phyloP scores from a whole-genome alignment of 2,113 vertebrate species.

The Clupea harengus region DNA sequence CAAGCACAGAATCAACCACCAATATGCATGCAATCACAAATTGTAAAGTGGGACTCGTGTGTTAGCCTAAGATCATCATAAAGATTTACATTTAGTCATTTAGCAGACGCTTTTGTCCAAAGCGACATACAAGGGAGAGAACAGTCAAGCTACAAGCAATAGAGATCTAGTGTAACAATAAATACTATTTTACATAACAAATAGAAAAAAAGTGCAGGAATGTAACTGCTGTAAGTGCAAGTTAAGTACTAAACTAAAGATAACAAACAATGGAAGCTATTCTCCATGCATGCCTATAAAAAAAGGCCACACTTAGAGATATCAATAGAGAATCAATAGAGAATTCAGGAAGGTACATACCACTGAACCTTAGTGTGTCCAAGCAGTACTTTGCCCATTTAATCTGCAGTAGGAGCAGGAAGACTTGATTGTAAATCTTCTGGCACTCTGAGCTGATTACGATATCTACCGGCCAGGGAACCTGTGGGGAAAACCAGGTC shows the following conservation, averaged over 20 bases:
- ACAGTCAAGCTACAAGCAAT: no score
- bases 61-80: not conserved
- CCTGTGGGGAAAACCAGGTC: constrained; percentile 63
- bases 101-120: no score
- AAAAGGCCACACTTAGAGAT: not conserved
- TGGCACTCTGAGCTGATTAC: constrained; percentile 97
- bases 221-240: no score
- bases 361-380: constrained; percentile 90
- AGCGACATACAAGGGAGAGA: no score
- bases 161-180: no score
- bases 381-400: constrained; percentile 98
- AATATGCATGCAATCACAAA: not conserved
- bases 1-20: not conserved
- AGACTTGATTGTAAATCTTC: constrained; percentile 98
- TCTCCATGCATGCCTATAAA: not conserved
- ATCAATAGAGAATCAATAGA: not conserved
- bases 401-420: constrained; percentile 93
- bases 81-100: no score
- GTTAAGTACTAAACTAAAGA: no score
- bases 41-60: not conserved
- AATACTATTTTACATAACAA: no score
- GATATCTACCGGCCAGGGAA: constrained; percentile 98
- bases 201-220: no score
- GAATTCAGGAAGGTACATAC: constrained; percentile 63
- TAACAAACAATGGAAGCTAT: not conserved